Evolutionary conservation across 2,113 vertebrate genomes (phyloP), one percentile per base, ranked within the genome.

Genomic region (Mobula hypostoma): DNA sequence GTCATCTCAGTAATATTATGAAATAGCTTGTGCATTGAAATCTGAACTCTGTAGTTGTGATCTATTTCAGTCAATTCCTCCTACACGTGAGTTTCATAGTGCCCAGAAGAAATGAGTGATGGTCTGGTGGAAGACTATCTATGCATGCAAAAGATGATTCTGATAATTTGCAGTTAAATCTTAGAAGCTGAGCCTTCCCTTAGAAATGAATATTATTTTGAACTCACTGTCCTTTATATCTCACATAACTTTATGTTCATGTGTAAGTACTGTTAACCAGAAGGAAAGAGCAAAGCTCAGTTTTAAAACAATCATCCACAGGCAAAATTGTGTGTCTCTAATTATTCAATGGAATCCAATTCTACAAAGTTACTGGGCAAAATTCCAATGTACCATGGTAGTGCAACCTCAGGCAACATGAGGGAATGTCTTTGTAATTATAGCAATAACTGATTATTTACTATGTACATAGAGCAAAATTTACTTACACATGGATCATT

Each of bases 261-360:
- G 85, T 29, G 61, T 27, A 88, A 88, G 58, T 88, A n/a, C 63
- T 66, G 58, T 17, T 66, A 58, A 29, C 27, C 85, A 88, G 85
- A 88, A 88, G 29, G 29, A 88, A 66, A 88, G n/a, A 88, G 14
- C 27, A 88, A 88, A 63, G 61, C 85, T 63, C 14, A 66, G 15
- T 66, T 88, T 66, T 66, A 32, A 88, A 66, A n/a, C 61, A 63
- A 88, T 58, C 12, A 19, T 88, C 29, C 29, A 32, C 12, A 11
- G 24, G 56, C 56, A 87, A 58, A 11, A n/a, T 61, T 63, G 24
- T 61, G 58, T 87, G 48, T 87, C 83, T 87, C 56, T 11, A 61
- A 14, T 17, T 66, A 5, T 88, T n/a, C 12, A 15, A 88, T 88
- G 85, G 85, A 88, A 88, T 88, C 85, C 85, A 88, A 32, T 88